A percentile compares a stretch with the other conserved stretches of the same genome.
phyloP scores from a whole-genome alignment of 2,888 invertebrate species.

The Ypsolopha sequella region DNA sequence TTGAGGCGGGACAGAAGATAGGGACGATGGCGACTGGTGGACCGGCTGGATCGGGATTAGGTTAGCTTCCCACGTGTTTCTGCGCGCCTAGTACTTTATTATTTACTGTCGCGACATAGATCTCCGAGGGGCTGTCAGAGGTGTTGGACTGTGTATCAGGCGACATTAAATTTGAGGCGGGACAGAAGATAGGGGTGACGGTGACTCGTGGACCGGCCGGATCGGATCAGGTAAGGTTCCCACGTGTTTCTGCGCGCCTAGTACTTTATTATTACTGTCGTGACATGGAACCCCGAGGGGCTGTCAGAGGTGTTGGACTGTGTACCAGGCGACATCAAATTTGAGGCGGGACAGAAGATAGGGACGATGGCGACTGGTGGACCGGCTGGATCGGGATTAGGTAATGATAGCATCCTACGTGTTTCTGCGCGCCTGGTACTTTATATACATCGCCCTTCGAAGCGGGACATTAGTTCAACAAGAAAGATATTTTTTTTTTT shows the following conservation, averaged over 20 bases:
- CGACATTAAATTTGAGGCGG: too few relatives aligned
- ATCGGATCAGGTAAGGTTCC: too few relatives aligned
- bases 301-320: too few relatives aligned
- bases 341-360: slow-evolving; percentile 89
- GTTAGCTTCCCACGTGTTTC: slow-evolving; percentile 18
- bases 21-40: slow-evolving; percentile 98
- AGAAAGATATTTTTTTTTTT: too few relatives aligned
- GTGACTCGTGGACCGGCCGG: too few relatives aligned
- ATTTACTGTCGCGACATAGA: neutral
- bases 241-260: too few relatives aligned
- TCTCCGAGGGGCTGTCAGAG: too few relatives aligned
- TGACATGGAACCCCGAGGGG: too few relatives aligned
- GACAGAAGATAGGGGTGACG: too few relatives aligned
- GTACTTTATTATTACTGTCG: too few relatives aligned
- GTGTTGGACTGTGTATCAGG: too few relatives aligned
- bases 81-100: neutral
- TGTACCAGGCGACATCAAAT: slow-evolving; percentile 93
- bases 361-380: slow-evolving; percentile 98
- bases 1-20: slow-evolving; percentile 89
- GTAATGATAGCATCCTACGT: slow-evolving; percentile 18
- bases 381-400: slow-evolving; percentile 87
- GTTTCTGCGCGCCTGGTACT: neutral
- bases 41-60: slow-evolving; percentile 87
- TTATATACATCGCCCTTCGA: neutral
- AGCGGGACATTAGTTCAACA: too few relatives aligned